These are phyloP conservation scores for Serripes groenlandicus DNA, from an alignment of 2,888 invertebrate genomes.

Conservation along the genomic window DNA sequence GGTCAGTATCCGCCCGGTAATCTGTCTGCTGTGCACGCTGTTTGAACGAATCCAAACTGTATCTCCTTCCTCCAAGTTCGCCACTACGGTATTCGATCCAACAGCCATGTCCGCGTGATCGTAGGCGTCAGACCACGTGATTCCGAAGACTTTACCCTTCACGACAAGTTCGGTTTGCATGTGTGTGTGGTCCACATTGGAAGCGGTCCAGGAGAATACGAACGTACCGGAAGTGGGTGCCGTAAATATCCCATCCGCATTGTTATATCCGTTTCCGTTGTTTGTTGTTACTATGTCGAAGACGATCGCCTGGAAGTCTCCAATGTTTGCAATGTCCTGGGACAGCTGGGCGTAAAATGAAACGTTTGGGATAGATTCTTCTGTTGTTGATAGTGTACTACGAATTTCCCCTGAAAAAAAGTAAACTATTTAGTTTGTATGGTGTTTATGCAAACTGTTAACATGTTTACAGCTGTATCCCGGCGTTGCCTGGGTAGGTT, in stretches of 20 bases:
- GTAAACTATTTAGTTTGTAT: too few relatives aligned
- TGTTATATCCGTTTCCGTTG: conserved; percentile 53
- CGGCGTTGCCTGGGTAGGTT: too few relatives aligned
- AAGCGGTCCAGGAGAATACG: conserved; percentile 51
- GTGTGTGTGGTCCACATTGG: conserved; percentile 34
- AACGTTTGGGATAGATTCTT: not conserved
- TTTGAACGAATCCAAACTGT: conserved; percentile 51
- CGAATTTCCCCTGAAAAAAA: too few relatives aligned
- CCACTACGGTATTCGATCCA: conserved; percentile 47
- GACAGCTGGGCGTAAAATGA: conserved; percentile 54
- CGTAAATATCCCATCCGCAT: conserved; percentile 51
- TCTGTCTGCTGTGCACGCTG: conserved; percentile 19
- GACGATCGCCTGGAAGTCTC: conserved; percentile 45
- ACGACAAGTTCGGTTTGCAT: conserved; percentile 56
- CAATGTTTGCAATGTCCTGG: conserved; percentile 21
- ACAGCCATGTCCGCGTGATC: conserved; percentile 45
- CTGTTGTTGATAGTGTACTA: not conserved
- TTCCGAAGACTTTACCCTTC: conserved; percentile 24
- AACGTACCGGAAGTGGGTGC: conserved; percentile 46
- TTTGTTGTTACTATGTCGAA: conserved; percentile 61
- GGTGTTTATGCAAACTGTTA: too few relatives aligned
- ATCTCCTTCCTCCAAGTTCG: conserved; percentile 37
- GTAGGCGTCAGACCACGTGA: conserved; percentile 43
- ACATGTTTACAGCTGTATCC: too few relatives aligned
- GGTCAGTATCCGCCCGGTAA: conserved; percentile 29